Evolutionary conservation across 2,797 vertebrate species (phyloP).

Genomic region (Octomys mimax): DNA sequence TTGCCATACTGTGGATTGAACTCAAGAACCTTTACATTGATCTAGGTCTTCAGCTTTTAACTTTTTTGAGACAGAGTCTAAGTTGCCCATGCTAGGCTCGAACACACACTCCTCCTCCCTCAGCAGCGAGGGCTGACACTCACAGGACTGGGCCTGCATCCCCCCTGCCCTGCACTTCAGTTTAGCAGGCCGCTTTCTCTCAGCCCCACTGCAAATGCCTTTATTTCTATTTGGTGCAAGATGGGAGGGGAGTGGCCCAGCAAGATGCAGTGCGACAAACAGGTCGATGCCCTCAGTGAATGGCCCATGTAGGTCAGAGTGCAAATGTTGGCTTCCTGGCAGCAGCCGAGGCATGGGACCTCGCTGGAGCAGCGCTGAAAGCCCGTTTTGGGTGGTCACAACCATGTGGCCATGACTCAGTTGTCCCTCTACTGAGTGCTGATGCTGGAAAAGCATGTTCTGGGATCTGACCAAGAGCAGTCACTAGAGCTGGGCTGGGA

Average conservation of each 20-base stretch:
- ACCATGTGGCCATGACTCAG: constrained; percentile 5
- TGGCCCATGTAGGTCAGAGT: no score
- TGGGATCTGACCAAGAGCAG: constrained; percentile 63
- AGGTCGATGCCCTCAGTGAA: no score
- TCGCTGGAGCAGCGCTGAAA: background rate
- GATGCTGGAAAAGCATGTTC: constrained; percentile 76
- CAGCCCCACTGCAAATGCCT: background rate
- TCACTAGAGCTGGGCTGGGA: constrained; percentile 64
- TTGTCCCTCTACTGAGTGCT: constrained; percentile 81
- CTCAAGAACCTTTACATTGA: background rate
- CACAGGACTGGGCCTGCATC: background rate
- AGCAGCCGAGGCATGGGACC: background rate
- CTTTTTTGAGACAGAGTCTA: background rate
- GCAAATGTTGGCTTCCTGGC: background rate
- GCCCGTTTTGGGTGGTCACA: background rate
- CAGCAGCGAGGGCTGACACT: background rate
- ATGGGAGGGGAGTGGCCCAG: background rate
- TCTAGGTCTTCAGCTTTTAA: background rate
- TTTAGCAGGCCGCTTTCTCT: background rate
- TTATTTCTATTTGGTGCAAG: background rate
- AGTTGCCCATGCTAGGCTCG: background rate
- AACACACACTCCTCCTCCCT: background rate
- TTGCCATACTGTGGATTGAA: constrained; percentile 15
- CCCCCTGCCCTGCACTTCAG: background rate
- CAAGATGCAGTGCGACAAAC: background rate